phyloP scores from a whole-genome alignment of 2,113 vertebrate genomes.

The Sigmodon hispidus region DNA sequence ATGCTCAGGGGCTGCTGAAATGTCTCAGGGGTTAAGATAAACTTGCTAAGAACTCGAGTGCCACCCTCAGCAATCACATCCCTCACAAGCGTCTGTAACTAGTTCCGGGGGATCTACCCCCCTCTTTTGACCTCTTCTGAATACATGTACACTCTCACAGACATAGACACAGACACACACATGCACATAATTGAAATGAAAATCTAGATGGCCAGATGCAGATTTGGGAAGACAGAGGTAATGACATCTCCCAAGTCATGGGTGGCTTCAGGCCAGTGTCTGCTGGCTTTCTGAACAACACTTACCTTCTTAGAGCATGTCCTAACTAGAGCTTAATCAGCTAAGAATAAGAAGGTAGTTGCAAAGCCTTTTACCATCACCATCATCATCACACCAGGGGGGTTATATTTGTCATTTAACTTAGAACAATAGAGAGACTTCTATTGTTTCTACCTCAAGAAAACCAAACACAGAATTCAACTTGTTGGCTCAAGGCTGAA shows the following conservation, averaged over 20 bases:
- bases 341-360: not conserved
- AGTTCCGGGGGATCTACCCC: no score
- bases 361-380: not conserved
- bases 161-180: no score
- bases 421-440: not conserved
- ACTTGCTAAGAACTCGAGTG: no score
- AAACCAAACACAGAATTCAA: not conserved
- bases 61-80: no score
- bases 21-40: no score
- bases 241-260: not conserved
- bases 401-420: not conserved
- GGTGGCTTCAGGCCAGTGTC: not conserved
- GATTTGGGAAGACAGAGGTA: not conserved
- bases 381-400: not conserved
- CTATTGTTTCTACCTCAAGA: not conserved
- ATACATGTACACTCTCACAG: no score
- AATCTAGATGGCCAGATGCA: not conserved
- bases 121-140: no score
- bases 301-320: not conserved
- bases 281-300: not conserved
- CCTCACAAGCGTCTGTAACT: no score
- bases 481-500: not conserved
- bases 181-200: not conserved
- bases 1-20: no score
- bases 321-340: not conserved